Evolutionary conservation across 2,113 vertebrate genomes (phyloP).

Genomic region (Herpailurus yagouaroundi): DNA sequence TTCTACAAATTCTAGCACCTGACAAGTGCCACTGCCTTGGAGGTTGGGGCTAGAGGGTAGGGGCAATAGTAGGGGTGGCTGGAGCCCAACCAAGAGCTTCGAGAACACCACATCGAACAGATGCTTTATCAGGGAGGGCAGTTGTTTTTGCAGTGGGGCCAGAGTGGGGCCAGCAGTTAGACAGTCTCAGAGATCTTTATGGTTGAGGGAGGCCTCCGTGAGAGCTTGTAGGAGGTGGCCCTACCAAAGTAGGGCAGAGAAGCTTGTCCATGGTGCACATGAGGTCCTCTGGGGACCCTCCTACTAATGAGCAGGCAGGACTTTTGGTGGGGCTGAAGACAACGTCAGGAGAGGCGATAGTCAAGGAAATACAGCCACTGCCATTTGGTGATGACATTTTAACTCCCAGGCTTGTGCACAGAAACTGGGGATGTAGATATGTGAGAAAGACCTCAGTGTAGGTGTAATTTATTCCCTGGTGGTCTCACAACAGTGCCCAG

Average conservation of each 20-base stretch:
- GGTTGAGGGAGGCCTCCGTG: neutral
- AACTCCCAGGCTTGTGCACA: neutral
- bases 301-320: neutral
- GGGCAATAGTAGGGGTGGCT: neutral
- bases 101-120: neutral
- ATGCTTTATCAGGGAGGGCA: neutral
- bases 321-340: neutral
- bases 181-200: neutral
- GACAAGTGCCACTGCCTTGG: neutral
- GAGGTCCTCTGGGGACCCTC: neutral
- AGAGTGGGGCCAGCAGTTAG: neutral
- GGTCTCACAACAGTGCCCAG: too few relatives aligned
- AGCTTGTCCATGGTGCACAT: neutral
- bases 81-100: neutral
- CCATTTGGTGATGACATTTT: neutral
- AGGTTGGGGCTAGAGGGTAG: neutral
- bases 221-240: neutral
- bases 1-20: neutral
- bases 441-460: neutral
- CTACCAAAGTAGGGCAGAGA: neutral
- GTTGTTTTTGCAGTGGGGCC: neutral
- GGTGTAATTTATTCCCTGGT: neutral
- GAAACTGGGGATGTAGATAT: accelerated
- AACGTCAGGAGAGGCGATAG: neutral
- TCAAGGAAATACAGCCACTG: neutral